Base-by-base conservation (phyloP, 1,140 invertebrate genomes). In the Drosophila murphyi region DNA sequence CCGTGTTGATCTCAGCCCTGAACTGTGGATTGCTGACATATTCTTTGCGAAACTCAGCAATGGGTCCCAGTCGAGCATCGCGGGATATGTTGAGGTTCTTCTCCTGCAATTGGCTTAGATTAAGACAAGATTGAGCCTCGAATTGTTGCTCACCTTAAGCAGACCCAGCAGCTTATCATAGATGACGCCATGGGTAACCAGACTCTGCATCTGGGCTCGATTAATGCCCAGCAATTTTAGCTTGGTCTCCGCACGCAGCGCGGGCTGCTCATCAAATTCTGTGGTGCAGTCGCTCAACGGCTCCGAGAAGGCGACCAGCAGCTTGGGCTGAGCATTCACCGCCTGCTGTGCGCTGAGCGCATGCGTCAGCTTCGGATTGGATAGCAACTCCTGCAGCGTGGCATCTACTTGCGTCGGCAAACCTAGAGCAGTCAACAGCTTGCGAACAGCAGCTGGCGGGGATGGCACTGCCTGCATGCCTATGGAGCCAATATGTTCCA, bases 151-250 rank as follows among this genome's bases (percentile, higher is more conserved):
- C 61, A 91, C 88, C 72, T 91, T 93, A 0, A 94, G 82, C 64
- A 93, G 91, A 51, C 93, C 94, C 29, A 94, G 87, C 4, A 94
- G 76, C 80, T 94, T 94, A 39, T 94, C 94, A 74, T 94, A 94
- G 6, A 94, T 90, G 1, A 94, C 93, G 2, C 94, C 94, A 76
- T 94, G 93, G 72, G 93, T 94, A 0, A 94, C 93, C 1, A 94
- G 93, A 80, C 94, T 94, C 55, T 94, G 70, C 28, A 92, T 57
- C 0, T 80, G 80, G 0, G 77, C 64, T 3, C 64, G 74, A 59
- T 86, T 92, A 3, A 92, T 82, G 1, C 85, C 87, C 55, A 83
- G 5, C 0, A 92, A 52, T 37, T 92, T 92, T 12, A 82, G 55
- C 45, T 72, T 87, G 6, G 88, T 76, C n/a, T 68, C 54, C 2